Base-by-base conservation (phyloP, 53 echinoderm and acorn worm genomes). In the Mesocentrotus franciscanus region DNA sequence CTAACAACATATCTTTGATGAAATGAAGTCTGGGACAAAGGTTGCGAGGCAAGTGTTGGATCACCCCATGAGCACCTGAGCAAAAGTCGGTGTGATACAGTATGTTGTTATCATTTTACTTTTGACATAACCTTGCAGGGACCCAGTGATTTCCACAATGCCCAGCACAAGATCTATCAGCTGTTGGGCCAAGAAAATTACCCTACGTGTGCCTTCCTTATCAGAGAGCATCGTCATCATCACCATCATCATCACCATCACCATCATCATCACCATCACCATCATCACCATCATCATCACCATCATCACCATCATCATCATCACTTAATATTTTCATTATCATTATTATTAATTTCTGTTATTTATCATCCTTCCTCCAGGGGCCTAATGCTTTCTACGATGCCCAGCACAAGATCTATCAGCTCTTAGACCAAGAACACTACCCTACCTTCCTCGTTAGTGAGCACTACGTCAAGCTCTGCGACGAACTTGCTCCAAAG, bases 361-460 rank as follows among this genome's bases (percentile, higher is more conserved):
- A 10, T 85, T 42, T 85, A 0, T 49, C 64, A 14, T 39, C n/a
- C 10, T 26, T 57, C 61, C 71, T 61, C 9, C 85, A 97, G 97
- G 99, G 98, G 4, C 99, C 98, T 16, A 96, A 98, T 85, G 96
- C 99, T n/a, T 99, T 99, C 97, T 98, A 96, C 96, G 96, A 97
- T 22, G 99, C 98, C 68, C 99, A 99, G 92, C 97, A 97, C n/a
- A 96, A 98, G 92, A 95, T 99, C 26, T 97, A 98, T 42, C 97
- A 97, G 90, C 84, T 95, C 49, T 95, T 99, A 4, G 97, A 99
- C 95, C 97, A 99, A 70, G 98, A 96, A 13, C 95, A 96, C 96
- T 99, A 97, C 74, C 99, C 99, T 59, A 96, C 99, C 8, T 99
- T 99, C 96, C 95, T 99, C 14, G 96, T 99, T 95, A 99, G 99